Base-by-base conservation (phyloP, 2,888 invertebrate species). In the Diarsia rubi region DNA sequence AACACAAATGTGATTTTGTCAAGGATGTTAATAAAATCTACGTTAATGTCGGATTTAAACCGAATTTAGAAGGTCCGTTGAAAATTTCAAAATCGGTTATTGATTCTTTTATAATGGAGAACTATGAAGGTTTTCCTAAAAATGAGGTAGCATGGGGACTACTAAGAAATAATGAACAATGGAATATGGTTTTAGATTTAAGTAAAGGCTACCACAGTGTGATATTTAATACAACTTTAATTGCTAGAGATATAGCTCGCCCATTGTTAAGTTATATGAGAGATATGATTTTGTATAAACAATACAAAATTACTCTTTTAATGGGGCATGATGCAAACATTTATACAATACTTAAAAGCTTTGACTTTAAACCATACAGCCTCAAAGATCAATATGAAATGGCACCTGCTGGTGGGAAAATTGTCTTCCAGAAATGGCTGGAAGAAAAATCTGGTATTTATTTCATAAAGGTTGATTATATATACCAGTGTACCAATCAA, bases 301-400 rank as follows among this genome's bases (percentile, higher is more conserved):
- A 83, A 27, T 66, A 81, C 24, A 95, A 92, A 88, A 88, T 95
- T 0, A 85, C 89, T 0, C 82, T 96, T 19, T 78, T 96, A 1
- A 95, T 95, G 94, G 96, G 95, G 0, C 96, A 96, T 78, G 96
- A 96, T 87, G 93, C 95, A 3, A 96, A 96, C 77, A 88, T 96
- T 6, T 94, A 93, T 59, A 94, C 95, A 0, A 60, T 96, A 1
- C 76, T 95, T 1, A 93, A 90, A 5, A 88, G 91, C 14, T 86
- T 96, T 82, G 75, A 84, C 37, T 92, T 96, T 60, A 92, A 91
- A 74, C 86, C 91, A 0, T 95, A 92, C 78, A 72, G 2, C 2
- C 87, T 96, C 9, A 78, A 79, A 19, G 81, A 93, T 11, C 95
- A 94, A 60, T 86, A 91, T 79, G 94, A 95, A 85, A 81, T 88